These are phyloP conservation scores for Xerus inauris DNA, from an alignment of 2,113 vertebrate species.

Conservation along the genomic window DNA sequence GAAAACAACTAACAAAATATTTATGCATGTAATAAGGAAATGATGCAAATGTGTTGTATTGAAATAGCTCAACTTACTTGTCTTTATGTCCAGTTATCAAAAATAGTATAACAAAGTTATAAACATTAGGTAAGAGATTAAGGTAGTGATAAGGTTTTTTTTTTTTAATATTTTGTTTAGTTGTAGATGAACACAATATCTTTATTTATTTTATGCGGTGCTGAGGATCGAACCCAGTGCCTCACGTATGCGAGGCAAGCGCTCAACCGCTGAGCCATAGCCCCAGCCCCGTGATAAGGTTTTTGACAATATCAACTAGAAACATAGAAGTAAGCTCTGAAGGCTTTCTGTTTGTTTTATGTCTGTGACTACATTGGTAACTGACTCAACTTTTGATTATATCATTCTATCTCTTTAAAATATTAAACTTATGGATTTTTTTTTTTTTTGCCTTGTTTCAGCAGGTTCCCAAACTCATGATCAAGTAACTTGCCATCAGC, in stretches of 20 bases:
- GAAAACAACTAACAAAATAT: background rate
- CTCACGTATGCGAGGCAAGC: no score
- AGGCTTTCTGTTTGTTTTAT: background rate
- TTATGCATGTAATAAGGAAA: background rate
- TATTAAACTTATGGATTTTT: background rate
- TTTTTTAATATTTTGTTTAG: no score
- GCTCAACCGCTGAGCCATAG: no score
- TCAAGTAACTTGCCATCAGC: background rate
- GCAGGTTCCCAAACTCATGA: background rate
- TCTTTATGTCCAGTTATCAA: background rate
- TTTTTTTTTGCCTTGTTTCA: background rate
- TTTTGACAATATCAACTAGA: background rate
- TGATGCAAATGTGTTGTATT: background rate
- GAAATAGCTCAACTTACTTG: background rate
- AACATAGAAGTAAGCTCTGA: background rate
- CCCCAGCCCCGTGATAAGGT: background rate
- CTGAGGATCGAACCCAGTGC: no score
- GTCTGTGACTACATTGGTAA: conserved; percentile 8
- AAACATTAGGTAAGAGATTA: conserved; percentile 25
- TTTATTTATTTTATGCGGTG: no score
- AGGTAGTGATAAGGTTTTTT: background rate
- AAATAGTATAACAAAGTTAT: conserved; percentile 31
- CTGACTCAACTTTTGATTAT: background rate
- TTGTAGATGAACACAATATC: no score
- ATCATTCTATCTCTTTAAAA: background rate